Percentiles rank a stretch among this genome's conserved stretches.
Evolutionary conservation across 35 echinoderm and acorn worm species (phyloP).

Genomic region (Patiria miniata): DNA sequence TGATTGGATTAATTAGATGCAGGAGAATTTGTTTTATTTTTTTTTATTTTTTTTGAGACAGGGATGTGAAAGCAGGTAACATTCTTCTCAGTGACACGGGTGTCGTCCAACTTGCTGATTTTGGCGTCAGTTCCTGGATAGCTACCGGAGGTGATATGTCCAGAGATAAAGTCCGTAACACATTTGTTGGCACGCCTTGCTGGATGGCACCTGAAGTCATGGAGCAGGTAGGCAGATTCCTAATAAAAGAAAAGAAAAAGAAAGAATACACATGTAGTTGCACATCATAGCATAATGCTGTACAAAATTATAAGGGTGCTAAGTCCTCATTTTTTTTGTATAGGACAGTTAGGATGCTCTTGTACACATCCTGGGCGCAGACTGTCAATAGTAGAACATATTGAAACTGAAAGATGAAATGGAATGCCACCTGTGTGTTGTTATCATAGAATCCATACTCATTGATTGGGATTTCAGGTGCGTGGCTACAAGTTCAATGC

Average conservation of each 20-base stretch:
- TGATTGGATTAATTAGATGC: background rate
- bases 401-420: no score
- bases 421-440: no score
- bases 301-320: no score
- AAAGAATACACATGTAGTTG: no score
- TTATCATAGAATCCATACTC: no score
- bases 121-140: conserved; percentile 92
- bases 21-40: background rate
- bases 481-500: conserved; percentile 86
- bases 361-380: no score
- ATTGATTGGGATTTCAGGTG: conserved; percentile 57
- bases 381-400: no score
- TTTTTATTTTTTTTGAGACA: conserved; percentile 30
- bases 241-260: no score
- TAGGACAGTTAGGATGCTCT: no score
- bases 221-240: conserved; percentile 81
- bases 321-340: no score
- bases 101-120: conserved; percentile 80
- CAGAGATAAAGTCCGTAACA: conserved; percentile 83
- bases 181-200: conserved; percentile 97
- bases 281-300: no score
- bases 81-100: conserved; percentile 83
- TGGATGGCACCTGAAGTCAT: conserved; percentile 99
- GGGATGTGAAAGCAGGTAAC: conserved; percentile 97
- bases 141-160: conserved; percentile 92